These are phyloP conservation scores for Larimichthys polyactis DNA, from an alignment of 2,113 vertebrate species.

Conservation along the genomic window DNA sequence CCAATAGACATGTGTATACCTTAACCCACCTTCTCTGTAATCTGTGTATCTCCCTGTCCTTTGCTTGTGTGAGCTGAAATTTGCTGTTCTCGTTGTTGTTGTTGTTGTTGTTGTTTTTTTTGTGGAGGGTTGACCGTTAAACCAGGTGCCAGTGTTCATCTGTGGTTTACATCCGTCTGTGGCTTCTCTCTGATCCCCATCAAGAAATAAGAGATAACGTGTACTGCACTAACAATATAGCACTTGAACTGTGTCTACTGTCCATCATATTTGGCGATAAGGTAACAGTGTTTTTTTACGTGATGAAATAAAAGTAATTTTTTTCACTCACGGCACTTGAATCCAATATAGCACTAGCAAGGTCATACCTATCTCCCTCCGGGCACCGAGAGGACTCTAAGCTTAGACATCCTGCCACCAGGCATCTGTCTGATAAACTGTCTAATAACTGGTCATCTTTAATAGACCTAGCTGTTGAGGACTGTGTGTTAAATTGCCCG, in stretches of 20 bases:
- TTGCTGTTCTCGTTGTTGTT: conserved; percentile 19
- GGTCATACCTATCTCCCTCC: conserved; percentile 62
- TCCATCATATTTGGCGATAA: conserved; percentile 45
- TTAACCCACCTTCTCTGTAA: conserved; percentile 66
- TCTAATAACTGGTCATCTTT: conserved; percentile 75
- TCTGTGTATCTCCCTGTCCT: conserved; percentile 45
- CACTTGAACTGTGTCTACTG: conserved; percentile 59
- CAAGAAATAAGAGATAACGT: conserved; percentile 40
- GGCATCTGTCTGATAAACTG: conserved; percentile 63
- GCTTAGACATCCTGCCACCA: conserved; percentile 66
- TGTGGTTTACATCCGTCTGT: conserved; percentile 73
- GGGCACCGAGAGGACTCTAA: conserved; percentile 50
- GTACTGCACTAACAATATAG: conserved; percentile 56
- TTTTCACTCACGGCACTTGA: conserved; percentile 63
- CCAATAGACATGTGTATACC: conserved; percentile 43
- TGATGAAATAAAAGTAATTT: conserved; percentile 60
- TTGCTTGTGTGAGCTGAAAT: conserved; percentile 43
- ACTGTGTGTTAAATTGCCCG: conserved; percentile 60
- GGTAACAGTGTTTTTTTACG: conserved; percentile 60
- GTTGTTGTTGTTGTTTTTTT: conserved; percentile 15
- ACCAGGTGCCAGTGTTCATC: conserved; percentile 76
- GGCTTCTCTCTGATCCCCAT: conserved; percentile 62
- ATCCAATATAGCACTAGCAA: conserved; percentile 70
- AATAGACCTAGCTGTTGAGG: conserved; percentile 59
- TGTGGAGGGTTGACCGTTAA: conserved; percentile 85